A percentile compares a stretch with the other conserved stretches of the same genome.
phyloP scores from a whole-genome alignment of 2,113 vertebrate species.

The Speoplatyrhinus poulsoni region DNA sequence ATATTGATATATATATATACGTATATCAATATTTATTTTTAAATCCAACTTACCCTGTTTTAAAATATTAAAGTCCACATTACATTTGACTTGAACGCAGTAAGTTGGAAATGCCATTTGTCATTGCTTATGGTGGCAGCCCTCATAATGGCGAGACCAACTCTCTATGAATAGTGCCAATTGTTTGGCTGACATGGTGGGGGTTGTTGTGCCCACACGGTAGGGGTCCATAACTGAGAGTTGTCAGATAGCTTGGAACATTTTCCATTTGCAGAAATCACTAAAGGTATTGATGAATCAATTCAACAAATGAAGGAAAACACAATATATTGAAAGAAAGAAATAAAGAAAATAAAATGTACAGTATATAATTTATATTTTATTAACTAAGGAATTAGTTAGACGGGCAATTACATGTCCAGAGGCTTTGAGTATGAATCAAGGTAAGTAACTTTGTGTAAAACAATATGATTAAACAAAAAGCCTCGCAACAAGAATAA shows the following conservation, averaged over 20 bases:
- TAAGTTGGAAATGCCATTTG: no score
- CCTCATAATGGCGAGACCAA: no score
- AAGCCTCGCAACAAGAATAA: conserved; percentile 32
- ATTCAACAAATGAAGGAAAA: no score
- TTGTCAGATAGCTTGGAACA: conserved; percentile 5
- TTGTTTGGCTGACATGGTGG: conserved; percentile 7
- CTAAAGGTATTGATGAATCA: no score
- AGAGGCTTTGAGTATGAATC: not conserved
- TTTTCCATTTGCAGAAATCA: no score
- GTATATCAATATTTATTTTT: not conserved
- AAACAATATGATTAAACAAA: conserved; percentile 39
- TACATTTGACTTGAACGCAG: no score
- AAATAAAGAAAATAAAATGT: no score
- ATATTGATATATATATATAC: not conserved
- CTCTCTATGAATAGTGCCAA: not conserved
- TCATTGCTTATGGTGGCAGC: no score
- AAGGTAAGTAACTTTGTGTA: conserved; percentile 19
- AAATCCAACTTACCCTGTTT: not conserved
- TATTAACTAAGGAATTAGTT: no score
- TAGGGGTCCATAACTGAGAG: not conserved
- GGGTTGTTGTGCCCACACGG: not conserved
- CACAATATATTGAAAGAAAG: no score
- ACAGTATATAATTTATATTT: no score
- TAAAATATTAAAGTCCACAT: no score
- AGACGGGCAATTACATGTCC: not conserved